phyloP scores from a whole-genome alignment of 2,113 vertebrate genomes.

The Reinhardtius hippoglossoides region DNA sequence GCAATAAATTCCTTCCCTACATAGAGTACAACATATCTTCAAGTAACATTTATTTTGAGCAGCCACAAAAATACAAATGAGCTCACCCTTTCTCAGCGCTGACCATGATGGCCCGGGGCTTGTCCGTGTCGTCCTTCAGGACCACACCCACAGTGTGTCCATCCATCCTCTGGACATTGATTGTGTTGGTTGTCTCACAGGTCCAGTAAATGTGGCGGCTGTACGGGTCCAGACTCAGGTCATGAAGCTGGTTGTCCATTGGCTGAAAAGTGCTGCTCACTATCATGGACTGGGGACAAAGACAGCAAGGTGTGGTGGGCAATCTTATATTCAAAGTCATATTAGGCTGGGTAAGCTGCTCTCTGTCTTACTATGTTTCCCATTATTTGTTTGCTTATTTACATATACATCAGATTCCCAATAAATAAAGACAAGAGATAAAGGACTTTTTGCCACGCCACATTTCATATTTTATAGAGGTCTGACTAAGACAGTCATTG shows the following conservation, averaged over 20 bases:
- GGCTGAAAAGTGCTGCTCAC: constrained; percentile 80
- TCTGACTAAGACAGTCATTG: no score
- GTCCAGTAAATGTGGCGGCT: constrained; percentile 95
- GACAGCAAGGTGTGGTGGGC: not conserved
- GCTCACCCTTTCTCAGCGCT: constrained; percentile 92
- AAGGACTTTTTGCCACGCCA: no score
- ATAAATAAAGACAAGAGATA: no score
- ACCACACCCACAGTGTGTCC: constrained; percentile 89
- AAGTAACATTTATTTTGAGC: not conserved
- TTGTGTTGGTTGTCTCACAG: constrained; percentile 91
- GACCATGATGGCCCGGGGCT: constrained; percentile 89
- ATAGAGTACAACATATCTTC: not conserved
- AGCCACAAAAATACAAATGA: not conserved
- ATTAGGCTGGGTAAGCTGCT: no score
- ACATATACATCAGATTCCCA: no score
- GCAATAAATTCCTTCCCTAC: no score
- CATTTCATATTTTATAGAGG: no score
- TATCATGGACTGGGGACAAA: constrained; percentile 82
- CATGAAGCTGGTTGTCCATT: constrained; percentile 89
- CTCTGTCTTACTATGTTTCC: no score
- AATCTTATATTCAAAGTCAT: no score
- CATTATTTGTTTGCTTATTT: no score
- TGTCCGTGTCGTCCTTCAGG: constrained; percentile 88
- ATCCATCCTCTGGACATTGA: constrained; percentile 89
- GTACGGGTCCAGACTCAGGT: constrained; percentile 92